A percentile compares a stretch with the other conserved stretches of the same genome.
Conservation (phyloP, 2,888 invertebrate genomes). For the Autographa gamma region DNA sequence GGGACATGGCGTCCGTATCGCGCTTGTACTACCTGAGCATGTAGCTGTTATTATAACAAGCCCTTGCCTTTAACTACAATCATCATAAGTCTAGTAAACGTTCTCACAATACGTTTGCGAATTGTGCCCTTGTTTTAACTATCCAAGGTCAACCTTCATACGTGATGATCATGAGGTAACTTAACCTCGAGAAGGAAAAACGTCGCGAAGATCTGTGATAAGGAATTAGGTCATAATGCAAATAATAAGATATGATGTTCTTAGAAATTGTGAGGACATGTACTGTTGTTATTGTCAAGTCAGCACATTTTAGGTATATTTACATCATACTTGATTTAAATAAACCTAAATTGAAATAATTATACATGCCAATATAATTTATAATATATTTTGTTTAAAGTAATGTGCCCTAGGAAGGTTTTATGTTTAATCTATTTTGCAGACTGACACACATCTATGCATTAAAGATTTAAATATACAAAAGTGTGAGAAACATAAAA, state of each 20-base stretch:
- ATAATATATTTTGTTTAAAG: too few species aligned
- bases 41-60: background rate
- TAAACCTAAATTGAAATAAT: too few species aligned
- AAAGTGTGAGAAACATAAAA: too few species aligned
- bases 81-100: background rate
- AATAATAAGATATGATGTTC: background rate
- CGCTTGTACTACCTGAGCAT: background rate
- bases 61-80: background rate
- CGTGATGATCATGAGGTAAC: constrained; percentile 1
- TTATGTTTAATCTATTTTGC: too few species aligned
- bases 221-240: constrained; percentile 3
- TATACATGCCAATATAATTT: too few species aligned
- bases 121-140: background rate
- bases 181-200: background rate
- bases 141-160: background rate
- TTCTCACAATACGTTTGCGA: constrained; percentile 1
- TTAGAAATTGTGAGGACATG: background rate
- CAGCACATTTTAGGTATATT: too few species aligned
- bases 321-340: too few species aligned
- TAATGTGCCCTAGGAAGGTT: too few species aligned
- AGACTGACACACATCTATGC: too few species aligned
- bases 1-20: too few species aligned
- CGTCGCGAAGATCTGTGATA: background rate
- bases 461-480: too few species aligned
- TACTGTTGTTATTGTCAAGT: too few species aligned